A percentile compares a stretch with the other conserved stretches of the same genome.
phyloP scores from a whole-genome alignment of 1,140 invertebrate species.

The Melanaphis sacchari region DNA sequence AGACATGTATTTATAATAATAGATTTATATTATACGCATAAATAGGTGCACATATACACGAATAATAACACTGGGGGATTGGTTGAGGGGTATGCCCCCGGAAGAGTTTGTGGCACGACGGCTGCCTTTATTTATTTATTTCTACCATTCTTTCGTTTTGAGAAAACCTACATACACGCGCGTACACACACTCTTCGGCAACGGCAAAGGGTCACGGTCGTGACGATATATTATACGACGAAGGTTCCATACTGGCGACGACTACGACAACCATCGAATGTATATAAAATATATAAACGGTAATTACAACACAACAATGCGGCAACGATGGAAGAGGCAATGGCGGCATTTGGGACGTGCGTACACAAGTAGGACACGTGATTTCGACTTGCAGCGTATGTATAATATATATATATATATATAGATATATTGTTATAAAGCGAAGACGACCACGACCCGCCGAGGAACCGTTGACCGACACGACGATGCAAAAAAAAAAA shows the following conservation, averaged over 20 bases:
- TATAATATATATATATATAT: too few relatives aligned
- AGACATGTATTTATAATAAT: constrained; percentile 1
- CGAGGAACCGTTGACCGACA: not conserved
- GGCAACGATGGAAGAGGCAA: not conserved
- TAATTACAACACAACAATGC: constrained; percentile 46
- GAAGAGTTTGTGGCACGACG: not conserved
- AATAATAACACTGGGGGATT: not conserved
- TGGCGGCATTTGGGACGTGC: constrained; percentile 38
- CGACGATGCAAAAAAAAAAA: not conserved
- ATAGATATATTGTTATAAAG: not conserved
- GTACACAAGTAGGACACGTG: constrained; percentile 39
- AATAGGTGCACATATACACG: not conserved
- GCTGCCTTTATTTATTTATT: not conserved
- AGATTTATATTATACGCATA: not conserved
- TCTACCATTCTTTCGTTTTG: constrained; percentile 20
- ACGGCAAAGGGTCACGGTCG: constrained; percentile 46
- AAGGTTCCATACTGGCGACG: constrained; percentile 4
- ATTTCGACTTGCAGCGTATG: not conserved
- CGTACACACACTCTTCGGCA: not conserved
- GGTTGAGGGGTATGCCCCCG: not conserved
- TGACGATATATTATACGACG: constrained; percentile 14
- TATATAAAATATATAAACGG: constrained; percentile 28
- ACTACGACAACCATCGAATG: constrained; percentile 5
- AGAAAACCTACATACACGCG: constrained; percentile 19
- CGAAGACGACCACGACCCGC: not conserved